phyloP scores from a whole-genome alignment of 2,888 invertebrate genomes.

The Lampropteryx suffumata region DNA sequence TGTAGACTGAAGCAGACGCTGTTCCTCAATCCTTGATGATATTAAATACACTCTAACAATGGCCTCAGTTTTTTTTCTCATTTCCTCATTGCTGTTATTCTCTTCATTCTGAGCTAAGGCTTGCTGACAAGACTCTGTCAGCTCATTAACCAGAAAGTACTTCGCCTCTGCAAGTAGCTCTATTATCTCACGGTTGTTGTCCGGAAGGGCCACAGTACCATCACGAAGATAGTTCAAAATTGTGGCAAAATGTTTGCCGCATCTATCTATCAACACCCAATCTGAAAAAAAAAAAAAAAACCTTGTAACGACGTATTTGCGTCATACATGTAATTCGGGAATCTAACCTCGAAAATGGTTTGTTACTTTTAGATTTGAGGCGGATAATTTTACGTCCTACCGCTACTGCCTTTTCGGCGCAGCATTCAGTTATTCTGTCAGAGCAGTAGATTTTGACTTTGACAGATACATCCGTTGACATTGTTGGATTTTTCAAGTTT shows the following conservation, averaged over 20 bases:
- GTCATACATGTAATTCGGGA: no score
- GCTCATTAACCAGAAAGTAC: slow-evolving; percentile 96
- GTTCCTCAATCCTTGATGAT: slow-evolving; percentile 95
- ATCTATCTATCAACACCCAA: slow-evolving; percentile 98
- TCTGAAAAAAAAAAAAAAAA: slow-evolving; percentile 81
- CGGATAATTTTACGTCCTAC: no score
- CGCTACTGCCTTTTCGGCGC: no score
- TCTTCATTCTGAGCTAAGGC: slow-evolving; percentile 91
- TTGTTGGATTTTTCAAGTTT: no score
- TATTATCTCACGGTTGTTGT: slow-evolving; percentile 93
- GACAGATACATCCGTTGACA: no score
- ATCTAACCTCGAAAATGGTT: no score
- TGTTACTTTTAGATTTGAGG: no score
- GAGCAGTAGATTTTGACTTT: no score
- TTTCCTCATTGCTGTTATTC: no score
- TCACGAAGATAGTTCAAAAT: slow-evolving; percentile 98
- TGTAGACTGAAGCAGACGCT: slow-evolving; percentile 91
- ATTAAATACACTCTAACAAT: slow-evolving; percentile 97
- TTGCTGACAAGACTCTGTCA: slow-evolving; percentile 94
- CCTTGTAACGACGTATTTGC: no score
- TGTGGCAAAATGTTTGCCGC: slow-evolving; percentile 98
- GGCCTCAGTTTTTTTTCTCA: slow-evolving; percentile 93
- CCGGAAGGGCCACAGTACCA: slow-evolving; percentile 95
- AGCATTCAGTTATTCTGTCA: no score
- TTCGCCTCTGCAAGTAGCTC: slow-evolving; percentile 98